Conservation (phyloP, 1,140 invertebrate genomes). For the Achatina immaculata region DNA sequence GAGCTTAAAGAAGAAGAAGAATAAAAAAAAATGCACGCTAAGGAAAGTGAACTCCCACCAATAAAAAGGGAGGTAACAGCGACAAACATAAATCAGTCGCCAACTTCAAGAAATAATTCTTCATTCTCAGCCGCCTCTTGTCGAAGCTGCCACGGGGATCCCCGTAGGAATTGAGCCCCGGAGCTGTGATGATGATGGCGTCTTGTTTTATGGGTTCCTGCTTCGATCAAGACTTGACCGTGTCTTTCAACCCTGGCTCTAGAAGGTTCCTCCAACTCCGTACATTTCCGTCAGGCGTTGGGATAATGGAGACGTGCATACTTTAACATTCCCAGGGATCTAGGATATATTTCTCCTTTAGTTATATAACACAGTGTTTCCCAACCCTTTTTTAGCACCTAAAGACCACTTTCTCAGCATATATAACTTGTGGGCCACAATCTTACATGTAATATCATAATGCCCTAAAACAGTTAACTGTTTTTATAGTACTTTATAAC, state of each 20-base stretch:
- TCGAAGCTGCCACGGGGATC: neutral
- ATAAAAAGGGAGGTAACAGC: neutral
- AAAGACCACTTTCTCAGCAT: no score
- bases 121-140: constrained; percentile 24
- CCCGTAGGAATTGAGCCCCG: constrained; percentile 23
- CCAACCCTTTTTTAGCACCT: no score
- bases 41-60: neutral
- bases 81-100: constrained; percentile 23
- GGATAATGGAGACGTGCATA: neutral
- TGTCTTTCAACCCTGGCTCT: neutral
- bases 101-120: constrained; percentile 31
- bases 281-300: neutral
- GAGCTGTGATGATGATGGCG: constrained; percentile 26
- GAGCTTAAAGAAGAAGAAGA: no score
- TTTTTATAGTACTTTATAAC: no score
- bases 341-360: no score
- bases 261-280: neutral
- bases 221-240: neutral
- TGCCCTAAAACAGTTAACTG: no score
- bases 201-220: constrained; percentile 1
- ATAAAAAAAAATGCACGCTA: neutral
- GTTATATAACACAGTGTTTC: no score
- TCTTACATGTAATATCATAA: no score
- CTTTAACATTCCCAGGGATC: neutral
- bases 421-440: no score